Evolutionary conservation across 2,797 vertebrate genomes (phyloP).

Genomic region (Pachyuromys duprasi): DNA sequence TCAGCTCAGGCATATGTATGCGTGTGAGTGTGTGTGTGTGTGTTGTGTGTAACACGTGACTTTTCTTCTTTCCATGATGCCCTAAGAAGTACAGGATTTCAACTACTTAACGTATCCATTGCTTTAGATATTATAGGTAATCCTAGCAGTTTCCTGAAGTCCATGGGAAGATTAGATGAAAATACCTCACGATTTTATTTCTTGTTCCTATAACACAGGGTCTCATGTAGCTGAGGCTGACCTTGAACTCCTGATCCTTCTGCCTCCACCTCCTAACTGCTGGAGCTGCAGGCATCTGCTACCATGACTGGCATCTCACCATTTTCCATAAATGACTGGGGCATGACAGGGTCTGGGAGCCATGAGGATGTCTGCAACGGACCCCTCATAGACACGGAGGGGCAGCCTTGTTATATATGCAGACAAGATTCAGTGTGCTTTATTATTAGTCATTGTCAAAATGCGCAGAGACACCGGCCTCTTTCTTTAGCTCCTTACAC

Average conservation of each 20-base stretch:
- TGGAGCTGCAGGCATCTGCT: background rate
- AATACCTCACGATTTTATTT: background rate
- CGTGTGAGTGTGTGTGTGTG: background rate
- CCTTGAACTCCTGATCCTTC: background rate
- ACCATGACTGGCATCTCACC: too few species aligned
- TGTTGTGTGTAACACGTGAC: background rate
- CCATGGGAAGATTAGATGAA: background rate
- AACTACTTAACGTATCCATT: background rate
- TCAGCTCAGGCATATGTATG: background rate
- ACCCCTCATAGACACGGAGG: background rate
- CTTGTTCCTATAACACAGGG: background rate
- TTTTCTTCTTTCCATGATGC: background rate
- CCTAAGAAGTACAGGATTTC: background rate
- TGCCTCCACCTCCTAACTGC: background rate
- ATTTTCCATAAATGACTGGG: background rate
- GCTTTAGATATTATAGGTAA: background rate
- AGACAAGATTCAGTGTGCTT: background rate
- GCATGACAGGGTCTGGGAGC: background rate
- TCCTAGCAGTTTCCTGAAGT: background rate
- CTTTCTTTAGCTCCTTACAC: background rate
- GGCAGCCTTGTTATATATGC: background rate
- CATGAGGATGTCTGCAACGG: background rate
- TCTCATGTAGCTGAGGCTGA: background rate
- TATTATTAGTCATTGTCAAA: background rate
- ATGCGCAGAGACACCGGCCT: background rate